phyloP scores from a whole-genome alignment of 2,888 invertebrate species.

The Augiades crinisus region DNA sequence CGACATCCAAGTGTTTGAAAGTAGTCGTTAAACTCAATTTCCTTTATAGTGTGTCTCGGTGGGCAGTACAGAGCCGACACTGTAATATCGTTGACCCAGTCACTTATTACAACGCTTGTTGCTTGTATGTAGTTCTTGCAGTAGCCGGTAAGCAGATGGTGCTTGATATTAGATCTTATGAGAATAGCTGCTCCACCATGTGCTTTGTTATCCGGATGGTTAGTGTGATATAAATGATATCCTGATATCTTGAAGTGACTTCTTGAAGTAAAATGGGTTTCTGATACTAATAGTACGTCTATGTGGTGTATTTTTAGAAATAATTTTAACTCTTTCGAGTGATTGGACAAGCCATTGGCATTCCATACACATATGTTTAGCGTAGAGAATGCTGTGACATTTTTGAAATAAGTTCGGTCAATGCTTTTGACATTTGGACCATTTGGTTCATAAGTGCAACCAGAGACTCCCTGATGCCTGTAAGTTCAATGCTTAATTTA shows the following conservation, averaged over 20 bases:
- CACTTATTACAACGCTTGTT: not conserved
- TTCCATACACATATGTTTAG: conserved; percentile 20
- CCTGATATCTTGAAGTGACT: not conserved
- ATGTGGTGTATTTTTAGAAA: conserved; percentile 13
- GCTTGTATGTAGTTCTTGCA: conserved; percentile 4
- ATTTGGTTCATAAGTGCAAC: conserved; percentile 17
- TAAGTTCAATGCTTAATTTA: no score
- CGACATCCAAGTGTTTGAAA: not conserved
- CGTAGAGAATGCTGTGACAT: conserved; percentile 10
- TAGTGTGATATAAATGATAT: conserved; percentile 14
- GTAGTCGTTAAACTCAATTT: not conserved
- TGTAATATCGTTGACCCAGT: not conserved
- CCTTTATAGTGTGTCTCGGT: not conserved
- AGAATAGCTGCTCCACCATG: not conserved
- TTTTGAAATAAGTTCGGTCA: no score
- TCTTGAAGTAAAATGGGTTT: conserved; percentile 17
- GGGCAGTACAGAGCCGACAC: not conserved
- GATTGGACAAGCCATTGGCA: conserved; percentile 23
- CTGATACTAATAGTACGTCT: conserved; percentile 12
- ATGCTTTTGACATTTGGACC: conserved; percentile 19
- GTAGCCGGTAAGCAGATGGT: not conserved
- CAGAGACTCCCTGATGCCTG: conserved; percentile 21
- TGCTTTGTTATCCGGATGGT: conserved; percentile 1
- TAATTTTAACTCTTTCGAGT: conserved; percentile 12
- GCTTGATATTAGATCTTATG: not conserved